phyloP scores from a whole-genome alignment of 2,888 invertebrate species.

The Phanerotoma sp. region DNA sequence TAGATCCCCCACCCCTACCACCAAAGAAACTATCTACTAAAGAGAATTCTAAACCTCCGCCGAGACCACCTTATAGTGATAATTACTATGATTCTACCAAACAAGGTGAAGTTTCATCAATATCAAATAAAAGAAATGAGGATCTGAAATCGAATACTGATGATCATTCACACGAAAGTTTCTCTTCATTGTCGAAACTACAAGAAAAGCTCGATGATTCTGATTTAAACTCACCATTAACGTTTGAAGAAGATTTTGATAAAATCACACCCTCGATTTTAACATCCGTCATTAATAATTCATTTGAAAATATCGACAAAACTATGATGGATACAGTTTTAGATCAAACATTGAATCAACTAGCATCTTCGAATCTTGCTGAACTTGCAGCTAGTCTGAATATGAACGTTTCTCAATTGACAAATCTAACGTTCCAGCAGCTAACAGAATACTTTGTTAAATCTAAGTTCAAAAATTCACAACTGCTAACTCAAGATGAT shows the following conservation, averaged over 20 bases:
- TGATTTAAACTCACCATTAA: slow-evolving; percentile 36
- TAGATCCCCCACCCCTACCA: slow-evolving; percentile 73
- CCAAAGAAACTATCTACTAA: slow-evolving; percentile 69
- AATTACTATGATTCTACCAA: slow-evolving; percentile 62
- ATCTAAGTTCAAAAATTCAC: slow-evolving; percentile 48
- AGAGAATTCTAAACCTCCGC: slow-evolving; percentile 65
- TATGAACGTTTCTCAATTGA: slow-evolving; percentile 76
- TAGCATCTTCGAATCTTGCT: slow-evolving; percentile 78
- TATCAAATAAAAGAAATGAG: slow-evolving; percentile 40
- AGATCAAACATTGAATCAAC: slow-evolving; percentile 80
- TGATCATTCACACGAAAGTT: no score
- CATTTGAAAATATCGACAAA: slow-evolving; percentile 39
- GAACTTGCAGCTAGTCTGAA: slow-evolving; percentile 75
- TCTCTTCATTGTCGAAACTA: slow-evolving; percentile 44
- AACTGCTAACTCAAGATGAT: slow-evolving; percentile 40
- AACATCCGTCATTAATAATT: slow-evolving; percentile 30
- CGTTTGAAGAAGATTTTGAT: slow-evolving; percentile 51
- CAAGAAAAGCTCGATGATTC: slow-evolving; percentile 26
- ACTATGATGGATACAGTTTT: slow-evolving; percentile 55
- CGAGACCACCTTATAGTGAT: slow-evolving; percentile 63
- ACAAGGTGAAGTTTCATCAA: slow-evolving; percentile 55
- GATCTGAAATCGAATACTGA: slow-evolving; percentile 36
- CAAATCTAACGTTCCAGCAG: slow-evolving; percentile 85
- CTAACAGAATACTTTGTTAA: slow-evolving; percentile 75
- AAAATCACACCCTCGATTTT: slow-evolving; percentile 48